Base-by-base conservation (phyloP, 2,113 vertebrate genomes). In the Cryptotis parvus region DNA sequence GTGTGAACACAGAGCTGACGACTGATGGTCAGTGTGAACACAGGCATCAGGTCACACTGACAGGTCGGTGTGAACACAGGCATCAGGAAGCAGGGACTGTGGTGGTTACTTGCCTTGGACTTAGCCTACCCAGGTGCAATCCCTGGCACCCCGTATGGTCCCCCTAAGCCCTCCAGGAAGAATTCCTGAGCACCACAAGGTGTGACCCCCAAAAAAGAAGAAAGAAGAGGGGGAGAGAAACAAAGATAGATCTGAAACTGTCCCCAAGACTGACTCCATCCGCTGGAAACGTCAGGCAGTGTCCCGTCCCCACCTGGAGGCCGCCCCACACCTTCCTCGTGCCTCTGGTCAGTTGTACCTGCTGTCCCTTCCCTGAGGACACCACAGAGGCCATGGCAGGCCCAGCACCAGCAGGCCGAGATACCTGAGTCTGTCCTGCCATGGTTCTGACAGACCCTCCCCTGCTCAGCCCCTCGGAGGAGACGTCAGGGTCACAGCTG, bases 341-440 rank as follows among this genome's bases (percentile, higher is more conserved):
- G 6, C 33, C 68, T 9, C 18, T 1, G n/a, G 76, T 58, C 70
- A 6, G 39, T 85, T 41, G 68, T 4, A 58, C 78, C 65, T 4
- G 0, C 29, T 12, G 43, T 72, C 41, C 20, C 29, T 2, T 9
- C 24, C 58, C 41, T 9, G 9, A 27, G 10, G 45, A 26, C 3
- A 24, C 15, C 0, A 39, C 2, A 2, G 52, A 68, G 29, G 35
- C 41, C 29, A 29, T 35, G 2, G 0, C 0, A 73, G 63, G 35
- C 24, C 6, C 65, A 3, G 27, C 55, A 41, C 6, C 45, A 7
- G 35, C 1, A 8, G 72, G 27, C 7, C 0, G 22, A 6, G 45
- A 37, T 37, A 63, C 41, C 39, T 4, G 43, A 31, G 39, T 26
- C 52, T 35, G 65, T 29, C 39, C n/a, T 58, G 52, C 73, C n/a